phyloP scores from a whole-genome alignment of 2,888 invertebrate genomes.

The Pinctada fucata region DNA sequence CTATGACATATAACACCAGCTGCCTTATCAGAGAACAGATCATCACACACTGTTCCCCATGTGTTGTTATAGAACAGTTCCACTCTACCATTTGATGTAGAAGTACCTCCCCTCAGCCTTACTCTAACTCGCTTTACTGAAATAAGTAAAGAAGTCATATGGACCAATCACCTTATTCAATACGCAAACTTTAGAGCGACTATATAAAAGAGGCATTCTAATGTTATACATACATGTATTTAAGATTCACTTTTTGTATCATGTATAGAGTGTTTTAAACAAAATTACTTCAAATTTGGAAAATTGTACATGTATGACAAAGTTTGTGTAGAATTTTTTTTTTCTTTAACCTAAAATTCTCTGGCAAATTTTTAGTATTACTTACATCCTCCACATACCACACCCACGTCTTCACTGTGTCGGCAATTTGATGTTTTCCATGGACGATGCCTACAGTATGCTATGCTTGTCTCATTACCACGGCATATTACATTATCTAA shows the following conservation, averaged over 20 bases:
- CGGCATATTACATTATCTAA: constrained; percentile 57
- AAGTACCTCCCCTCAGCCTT: constrained; percentile 55
- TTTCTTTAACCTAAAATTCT: no score
- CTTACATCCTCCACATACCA: constrained; percentile 48
- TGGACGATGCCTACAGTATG: constrained; percentile 55
- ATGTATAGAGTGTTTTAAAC: no score
- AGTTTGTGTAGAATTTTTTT: no score
- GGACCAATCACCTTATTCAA: no score
- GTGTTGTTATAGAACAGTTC: constrained; percentile 57
- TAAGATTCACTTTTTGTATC: no score
- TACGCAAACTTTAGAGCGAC: no score
- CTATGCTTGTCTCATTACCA: constrained; percentile 56
- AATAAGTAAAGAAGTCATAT: neutral
- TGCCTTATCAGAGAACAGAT: constrained; percentile 50
- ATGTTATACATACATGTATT: no score
- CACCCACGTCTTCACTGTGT: constrained; percentile 59
- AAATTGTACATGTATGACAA: no score
- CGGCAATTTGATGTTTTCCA: constrained; percentile 60
- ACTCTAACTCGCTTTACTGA: constrained; percentile 42
- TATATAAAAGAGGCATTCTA: no score
- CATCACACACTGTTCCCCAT: constrained; percentile 65
- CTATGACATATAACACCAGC: constrained; percentile 58
- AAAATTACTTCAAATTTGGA: no score
- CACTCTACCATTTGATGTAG: constrained; percentile 53
- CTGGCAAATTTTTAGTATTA: constrained; percentile 6